These are phyloP conservation scores for Drosophila peninsularis DNA, from an alignment of 2,888 invertebrate genomes.

Conservation along the genomic window DNA sequence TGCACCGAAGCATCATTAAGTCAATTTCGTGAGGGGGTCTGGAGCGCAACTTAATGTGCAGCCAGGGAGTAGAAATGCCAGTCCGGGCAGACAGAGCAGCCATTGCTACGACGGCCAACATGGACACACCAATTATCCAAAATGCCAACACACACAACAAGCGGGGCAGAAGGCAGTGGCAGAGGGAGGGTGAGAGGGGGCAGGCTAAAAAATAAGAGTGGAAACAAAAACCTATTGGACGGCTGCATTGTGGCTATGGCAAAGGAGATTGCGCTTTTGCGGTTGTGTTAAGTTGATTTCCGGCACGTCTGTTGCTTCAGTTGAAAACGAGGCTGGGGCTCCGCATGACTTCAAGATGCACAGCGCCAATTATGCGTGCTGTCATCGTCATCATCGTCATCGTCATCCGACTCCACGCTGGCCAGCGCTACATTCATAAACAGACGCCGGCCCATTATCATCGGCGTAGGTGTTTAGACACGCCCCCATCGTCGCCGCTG, in stretches of 20 bases:
- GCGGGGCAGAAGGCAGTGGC: background rate
- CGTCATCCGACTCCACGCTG: conserved; percentile 17
- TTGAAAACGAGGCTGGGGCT: background rate
- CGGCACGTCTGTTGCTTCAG: conserved; percentile 61
- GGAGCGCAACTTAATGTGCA: conserved; percentile 78
- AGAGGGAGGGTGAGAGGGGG: background rate
- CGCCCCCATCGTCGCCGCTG: conserved; percentile 58
- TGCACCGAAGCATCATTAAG: conserved; percentile 77
- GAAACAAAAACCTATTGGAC: conserved; percentile 22
- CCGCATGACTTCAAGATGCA: conserved; percentile 58
- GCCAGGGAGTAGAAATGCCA: conserved; percentile 46
- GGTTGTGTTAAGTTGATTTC: conserved; percentile 80
- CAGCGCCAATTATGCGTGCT: conserved; percentile 70
- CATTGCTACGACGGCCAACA: conserved; percentile 40
- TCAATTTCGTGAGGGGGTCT: conserved; percentile 67
- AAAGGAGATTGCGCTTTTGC: conserved; percentile 80
- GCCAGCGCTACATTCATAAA: conserved; percentile 65
- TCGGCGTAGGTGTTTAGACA: conserved; percentile 54
- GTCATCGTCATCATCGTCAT: conserved; percentile 26
- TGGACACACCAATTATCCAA: conserved; percentile 75
- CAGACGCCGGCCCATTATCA: conserved; percentile 55
- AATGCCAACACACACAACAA: conserved; percentile 53
- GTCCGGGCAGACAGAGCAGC: conserved; percentile 18
- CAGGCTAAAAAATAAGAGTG: conserved; percentile 9
- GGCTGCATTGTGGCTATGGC: conserved; percentile 15